phyloP scores from a whole-genome alignment of 1,140 invertebrate genomes.

The Meloidogyne exigua region DNA sequence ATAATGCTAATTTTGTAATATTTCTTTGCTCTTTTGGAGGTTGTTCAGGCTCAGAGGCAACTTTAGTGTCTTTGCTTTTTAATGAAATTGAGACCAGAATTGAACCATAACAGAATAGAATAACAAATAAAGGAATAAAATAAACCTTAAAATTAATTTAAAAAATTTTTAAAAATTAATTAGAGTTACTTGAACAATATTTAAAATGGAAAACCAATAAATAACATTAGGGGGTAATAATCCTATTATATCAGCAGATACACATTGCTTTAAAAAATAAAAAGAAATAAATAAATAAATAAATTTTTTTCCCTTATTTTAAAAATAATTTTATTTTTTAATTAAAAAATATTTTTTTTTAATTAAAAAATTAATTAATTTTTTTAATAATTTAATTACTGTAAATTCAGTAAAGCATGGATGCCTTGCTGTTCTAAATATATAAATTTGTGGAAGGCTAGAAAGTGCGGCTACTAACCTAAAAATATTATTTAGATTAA shows the following conservation, averaged over 20 bases:
- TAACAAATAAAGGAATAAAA: constrained; percentile 52
- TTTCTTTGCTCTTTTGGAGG: constrained; percentile 1
- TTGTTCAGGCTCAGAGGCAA: background rate
- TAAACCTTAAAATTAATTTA: constrained; percentile 39
- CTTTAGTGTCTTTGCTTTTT: constrained; percentile 40
- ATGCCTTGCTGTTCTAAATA: constrained; percentile 65
- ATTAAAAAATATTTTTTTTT: background rate
- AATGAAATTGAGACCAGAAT: constrained; percentile 52
- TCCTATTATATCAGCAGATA: constrained; percentile 62
- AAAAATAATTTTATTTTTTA: no score
- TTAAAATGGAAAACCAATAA: constrained; percentile 51
- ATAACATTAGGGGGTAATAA: constrained; percentile 46
- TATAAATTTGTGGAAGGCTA: constrained; percentile 76
- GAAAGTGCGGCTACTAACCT: constrained; percentile 72
- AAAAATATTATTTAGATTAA: background rate
- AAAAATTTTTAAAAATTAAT: constrained; percentile 32
- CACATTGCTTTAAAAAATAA: constrained; percentile 65
- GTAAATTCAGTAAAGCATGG: constrained; percentile 54
- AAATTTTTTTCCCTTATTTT: no score
- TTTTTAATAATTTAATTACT: background rate
- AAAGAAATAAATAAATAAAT: no score
- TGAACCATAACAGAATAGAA: constrained; percentile 57
- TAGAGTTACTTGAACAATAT: constrained; percentile 44
- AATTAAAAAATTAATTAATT: background rate
- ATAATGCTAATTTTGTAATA: constrained; percentile 18